phyloP scores from a whole-genome alignment of 1,140 invertebrate species.

The Propsilocerus akamusi region DNA sequence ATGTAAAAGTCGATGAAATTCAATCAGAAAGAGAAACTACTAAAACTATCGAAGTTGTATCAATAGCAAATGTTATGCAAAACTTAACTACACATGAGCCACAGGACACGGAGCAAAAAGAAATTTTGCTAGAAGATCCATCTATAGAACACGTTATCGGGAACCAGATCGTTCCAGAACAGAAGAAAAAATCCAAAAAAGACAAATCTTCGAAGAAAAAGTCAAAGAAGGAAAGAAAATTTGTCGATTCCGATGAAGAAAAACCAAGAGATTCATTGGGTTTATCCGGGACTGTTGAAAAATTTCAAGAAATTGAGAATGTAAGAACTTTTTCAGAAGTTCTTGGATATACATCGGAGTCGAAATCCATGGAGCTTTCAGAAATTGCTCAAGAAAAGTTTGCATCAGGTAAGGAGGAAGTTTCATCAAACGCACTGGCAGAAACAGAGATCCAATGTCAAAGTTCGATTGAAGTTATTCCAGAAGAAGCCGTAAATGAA shows the following conservation, averaged over 20 bases:
- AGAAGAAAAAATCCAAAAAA: conserved; percentile 12
- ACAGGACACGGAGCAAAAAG: background rate
- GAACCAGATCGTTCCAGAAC: conserved; percentile 12
- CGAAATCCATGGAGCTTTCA: too few relatives aligned
- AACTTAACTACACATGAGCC: background rate
- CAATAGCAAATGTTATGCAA: background rate
- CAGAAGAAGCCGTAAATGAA: too few relatives aligned
- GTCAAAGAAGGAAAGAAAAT: conserved; percentile 7
- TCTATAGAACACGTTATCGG: conserved; percentile 7
- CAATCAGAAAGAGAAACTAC: too few relatives aligned
- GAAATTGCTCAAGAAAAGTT: too few relatives aligned
- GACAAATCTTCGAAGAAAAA: conserved; percentile 14
- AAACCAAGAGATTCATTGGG: conserved; percentile 15
- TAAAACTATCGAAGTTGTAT: background rate
- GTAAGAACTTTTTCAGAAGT: too few relatives aligned
- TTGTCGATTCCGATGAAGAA: conserved; percentile 13
- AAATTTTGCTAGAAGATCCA: background rate
- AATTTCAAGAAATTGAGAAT: conserved; percentile 13
- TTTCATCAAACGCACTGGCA: too few relatives aligned
- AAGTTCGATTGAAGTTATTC: too few relatives aligned
- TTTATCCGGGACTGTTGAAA: conserved; percentile 21
- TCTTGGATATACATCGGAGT: too few relatives aligned
- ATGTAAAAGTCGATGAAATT: too few relatives aligned
- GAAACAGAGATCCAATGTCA: too few relatives aligned
- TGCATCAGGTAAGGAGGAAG: too few relatives aligned